These are phyloP conservation scores for Gallinago media DNA, from an alignment of 2,113 vertebrate genomes.

Conservation along the genomic window DNA sequence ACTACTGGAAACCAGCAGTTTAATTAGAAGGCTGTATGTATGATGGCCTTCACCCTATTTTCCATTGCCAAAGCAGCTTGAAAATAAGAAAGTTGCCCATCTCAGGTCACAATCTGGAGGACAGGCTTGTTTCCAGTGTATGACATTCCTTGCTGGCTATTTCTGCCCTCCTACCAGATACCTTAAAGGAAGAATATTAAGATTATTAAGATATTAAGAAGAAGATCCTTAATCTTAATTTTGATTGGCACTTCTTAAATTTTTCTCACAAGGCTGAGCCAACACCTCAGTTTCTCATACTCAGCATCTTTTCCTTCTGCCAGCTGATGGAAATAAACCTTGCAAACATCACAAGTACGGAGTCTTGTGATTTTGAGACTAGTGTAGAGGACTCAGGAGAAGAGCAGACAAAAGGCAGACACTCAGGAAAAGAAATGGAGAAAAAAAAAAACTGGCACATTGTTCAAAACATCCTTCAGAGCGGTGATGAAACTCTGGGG, in stretches of 20 bases:
- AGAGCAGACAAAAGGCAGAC: neutral
- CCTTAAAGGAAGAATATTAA: too few relatives aligned
- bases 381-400: neutral
- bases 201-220: too few relatives aligned
- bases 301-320: neutral
- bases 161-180: too few relatives aligned
- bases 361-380: neutral
- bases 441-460: accelerated
- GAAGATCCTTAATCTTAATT: too few relatives aligned
- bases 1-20: neutral
- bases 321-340: neutral
- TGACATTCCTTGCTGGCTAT: too few relatives aligned
- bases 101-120: neutral
- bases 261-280: neutral
- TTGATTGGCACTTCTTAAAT: neutral
- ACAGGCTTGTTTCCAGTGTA: too few relatives aligned
- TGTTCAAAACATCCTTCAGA: neutral
- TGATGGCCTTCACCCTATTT: too few relatives aligned
- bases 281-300: neutral
- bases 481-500: neutral
- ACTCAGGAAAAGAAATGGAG: neutral
- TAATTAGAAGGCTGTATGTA: accelerated
- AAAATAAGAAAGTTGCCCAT: neutral
- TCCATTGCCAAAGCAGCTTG: neutral
- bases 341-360: accelerated